phyloP scores from a whole-genome alignment of 2,797 vertebrate genomes.

The Myripristis jacobus region DNA sequence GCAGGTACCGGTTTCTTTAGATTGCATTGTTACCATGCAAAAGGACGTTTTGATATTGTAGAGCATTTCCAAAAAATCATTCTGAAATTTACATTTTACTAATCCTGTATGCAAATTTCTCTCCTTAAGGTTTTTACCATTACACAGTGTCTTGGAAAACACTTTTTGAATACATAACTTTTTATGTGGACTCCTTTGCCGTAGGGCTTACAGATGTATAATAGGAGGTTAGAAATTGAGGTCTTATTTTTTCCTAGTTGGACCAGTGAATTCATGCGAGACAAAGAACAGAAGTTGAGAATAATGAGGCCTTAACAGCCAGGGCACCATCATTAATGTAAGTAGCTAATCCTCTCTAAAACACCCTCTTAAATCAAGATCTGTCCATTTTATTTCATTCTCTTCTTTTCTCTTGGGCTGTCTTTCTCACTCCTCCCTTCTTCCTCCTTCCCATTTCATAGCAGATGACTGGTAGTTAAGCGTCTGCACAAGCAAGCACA shows the following conservation, averaged over 20 bases:
- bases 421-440: slow-evolving; percentile 10
- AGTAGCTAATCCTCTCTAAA: slow-evolving; percentile 47
- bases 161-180: neutral
- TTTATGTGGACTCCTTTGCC: slow-evolving; percentile 11
- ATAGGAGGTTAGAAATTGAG: slow-evolving; percentile 17
- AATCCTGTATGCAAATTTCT: slow-evolving; percentile 12
- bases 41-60: neutral
- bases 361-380: slow-evolving; percentile 49
- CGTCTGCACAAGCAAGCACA: neutral
- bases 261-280: slow-evolving; percentile 1
- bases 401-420: neutral
- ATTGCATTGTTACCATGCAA: neutral
- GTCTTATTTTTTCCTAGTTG: slow-evolving; percentile 19
- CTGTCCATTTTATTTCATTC: slow-evolving; percentile 8
- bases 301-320: slow-evolving; percentile 45
- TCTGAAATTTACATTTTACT: slow-evolving; percentile 1
- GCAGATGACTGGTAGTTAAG: neutral
- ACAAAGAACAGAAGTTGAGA: slow-evolving; percentile 32
- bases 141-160: neutral
- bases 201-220: slow-evolving; percentile 9
- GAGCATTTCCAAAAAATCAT: slow-evolving; percentile 3
- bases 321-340: slow-evolving; percentile 40
- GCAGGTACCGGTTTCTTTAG: neutral
- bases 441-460: neutral
- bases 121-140: slow-evolving; percentile 3